A percentile compares a stretch with the other conserved stretches of the same genome.
These are phyloP conservation scores for Alligator mississippiensis DNA, from an alignment of 2,113 vertebrate species.

Conservation along the genomic window DNA sequence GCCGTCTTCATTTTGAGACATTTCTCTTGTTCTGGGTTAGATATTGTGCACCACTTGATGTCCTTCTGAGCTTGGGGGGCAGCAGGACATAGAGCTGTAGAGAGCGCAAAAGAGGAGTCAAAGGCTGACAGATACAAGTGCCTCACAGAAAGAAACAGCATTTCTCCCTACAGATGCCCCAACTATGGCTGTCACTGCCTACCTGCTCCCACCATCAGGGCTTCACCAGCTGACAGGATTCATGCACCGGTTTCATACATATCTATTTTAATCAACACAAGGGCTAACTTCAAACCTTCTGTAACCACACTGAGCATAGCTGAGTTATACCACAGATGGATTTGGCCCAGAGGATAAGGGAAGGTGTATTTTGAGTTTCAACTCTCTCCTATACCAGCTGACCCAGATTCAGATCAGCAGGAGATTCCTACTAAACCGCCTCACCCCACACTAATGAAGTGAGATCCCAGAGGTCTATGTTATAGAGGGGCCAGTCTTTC, in stretches of 20 bases:
- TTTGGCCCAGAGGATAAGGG: neutral
- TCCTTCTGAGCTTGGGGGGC: conserved; percentile 11
- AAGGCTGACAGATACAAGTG: rapidly evolving
- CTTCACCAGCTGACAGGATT: neutral
- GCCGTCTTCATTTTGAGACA: conserved; percentile 59
- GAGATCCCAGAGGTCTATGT: neutral
- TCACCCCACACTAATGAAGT: neutral
- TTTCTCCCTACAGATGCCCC: neutral
- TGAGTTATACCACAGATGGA: neutral
- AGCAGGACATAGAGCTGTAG: conserved; percentile 75
- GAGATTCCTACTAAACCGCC: neutral
- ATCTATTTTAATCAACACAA: neutral
- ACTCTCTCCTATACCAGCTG: neutral
- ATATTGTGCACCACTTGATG: conserved; percentile 77
- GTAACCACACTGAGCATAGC: neutral
- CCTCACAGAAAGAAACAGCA: neutral
- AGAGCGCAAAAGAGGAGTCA: neutral
- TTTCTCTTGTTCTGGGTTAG: conserved; percentile 70
- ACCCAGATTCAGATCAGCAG: neutral
- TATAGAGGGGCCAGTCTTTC: neutral
- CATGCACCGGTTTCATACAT: neutral
- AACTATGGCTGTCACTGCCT: neutral
- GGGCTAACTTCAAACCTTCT: neutral
- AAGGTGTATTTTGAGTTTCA: neutral
- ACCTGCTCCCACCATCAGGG: neutral